These are phyloP conservation scores for Cataglyphis altisquamis DNA, from an alignment of 2,888 invertebrate genomes.

Conservation along the genomic window DNA sequence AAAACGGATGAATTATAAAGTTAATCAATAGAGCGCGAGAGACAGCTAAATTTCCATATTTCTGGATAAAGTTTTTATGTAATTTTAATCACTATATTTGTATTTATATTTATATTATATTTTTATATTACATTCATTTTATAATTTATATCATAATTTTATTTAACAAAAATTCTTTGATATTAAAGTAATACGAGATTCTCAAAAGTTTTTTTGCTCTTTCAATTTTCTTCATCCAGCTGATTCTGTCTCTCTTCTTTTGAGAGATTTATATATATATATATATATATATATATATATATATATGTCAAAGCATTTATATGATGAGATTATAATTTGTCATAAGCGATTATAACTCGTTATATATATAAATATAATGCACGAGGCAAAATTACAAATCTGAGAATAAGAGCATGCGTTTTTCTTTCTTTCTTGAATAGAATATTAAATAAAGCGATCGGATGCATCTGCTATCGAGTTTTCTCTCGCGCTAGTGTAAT, in stretches of 20 bases:
- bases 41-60: background rate
- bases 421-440: background rate
- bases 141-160: background rate
- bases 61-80: background rate
- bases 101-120: background rate
- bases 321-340: background rate
- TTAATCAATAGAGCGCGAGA: background rate
- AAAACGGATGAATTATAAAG: background rate
- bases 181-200: background rate
- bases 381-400: background rate
- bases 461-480: slow-evolving; percentile 37
- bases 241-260: background rate
- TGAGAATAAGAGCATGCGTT: background rate
- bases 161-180: background rate
- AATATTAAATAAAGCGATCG: slow-evolving; percentile 32
- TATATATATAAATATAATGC: background rate
- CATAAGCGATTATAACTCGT: background rate
- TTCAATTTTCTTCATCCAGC: too few species aligned
- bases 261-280: background rate
- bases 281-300: too few species aligned
- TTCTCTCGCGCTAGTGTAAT: slow-evolving; percentile 23
- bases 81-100: too few species aligned
- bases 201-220: background rate
- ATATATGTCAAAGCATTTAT: background rate
- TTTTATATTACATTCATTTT: background rate